These are phyloP conservation scores for Tetragonula clypearis DNA, from an alignment of 1,140 invertebrate species.

Conservation along the genomic window DNA sequence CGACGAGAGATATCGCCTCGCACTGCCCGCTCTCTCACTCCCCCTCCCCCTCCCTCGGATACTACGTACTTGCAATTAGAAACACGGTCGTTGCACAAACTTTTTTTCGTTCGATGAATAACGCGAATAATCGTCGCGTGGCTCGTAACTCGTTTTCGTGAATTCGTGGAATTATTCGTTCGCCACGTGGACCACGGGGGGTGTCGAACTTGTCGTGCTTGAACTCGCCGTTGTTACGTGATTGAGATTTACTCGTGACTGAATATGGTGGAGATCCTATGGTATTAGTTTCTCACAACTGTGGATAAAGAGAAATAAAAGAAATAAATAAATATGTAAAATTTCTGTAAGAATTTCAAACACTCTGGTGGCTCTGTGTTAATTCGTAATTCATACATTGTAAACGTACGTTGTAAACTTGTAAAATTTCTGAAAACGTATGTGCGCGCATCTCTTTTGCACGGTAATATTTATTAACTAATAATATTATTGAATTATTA, in stretches of 20 bases:
- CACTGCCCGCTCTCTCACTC: slow-evolving; percentile 78
- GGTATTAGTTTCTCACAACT: too few relatives aligned
- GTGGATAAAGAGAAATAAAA: too few relatives aligned
- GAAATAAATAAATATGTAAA: too few relatives aligned
- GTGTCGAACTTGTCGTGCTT: too few relatives aligned
- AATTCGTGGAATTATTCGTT: background rate
- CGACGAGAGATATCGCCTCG: slow-evolving; percentile 66
- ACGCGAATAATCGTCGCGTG: background rate
- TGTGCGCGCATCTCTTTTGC: too few relatives aligned
- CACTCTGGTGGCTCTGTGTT: too few relatives aligned
- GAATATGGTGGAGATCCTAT: background rate
- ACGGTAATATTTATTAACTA: background rate
- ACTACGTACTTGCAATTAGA: slow-evolving; percentile 25
- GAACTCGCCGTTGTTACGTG: background rate
- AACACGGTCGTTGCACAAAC: slow-evolving; percentile 61
- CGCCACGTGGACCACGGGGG: too few relatives aligned
- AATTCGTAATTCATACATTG: too few relatives aligned
- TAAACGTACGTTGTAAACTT: too few relatives aligned
- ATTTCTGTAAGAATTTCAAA: too few relatives aligned
- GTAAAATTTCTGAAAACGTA: too few relatives aligned
- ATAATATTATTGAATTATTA: background rate
- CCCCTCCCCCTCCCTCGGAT: slow-evolving; percentile 29
- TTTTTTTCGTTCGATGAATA: slow-evolving; percentile 18
- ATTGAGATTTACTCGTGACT: too few relatives aligned
- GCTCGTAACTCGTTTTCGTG: background rate